A percentile compares a stretch with the other conserved stretches of the same genome.
Evolutionary conservation across 2,888 invertebrate genomes (phyloP).

Genomic region (Nyleta sp.): DNA sequence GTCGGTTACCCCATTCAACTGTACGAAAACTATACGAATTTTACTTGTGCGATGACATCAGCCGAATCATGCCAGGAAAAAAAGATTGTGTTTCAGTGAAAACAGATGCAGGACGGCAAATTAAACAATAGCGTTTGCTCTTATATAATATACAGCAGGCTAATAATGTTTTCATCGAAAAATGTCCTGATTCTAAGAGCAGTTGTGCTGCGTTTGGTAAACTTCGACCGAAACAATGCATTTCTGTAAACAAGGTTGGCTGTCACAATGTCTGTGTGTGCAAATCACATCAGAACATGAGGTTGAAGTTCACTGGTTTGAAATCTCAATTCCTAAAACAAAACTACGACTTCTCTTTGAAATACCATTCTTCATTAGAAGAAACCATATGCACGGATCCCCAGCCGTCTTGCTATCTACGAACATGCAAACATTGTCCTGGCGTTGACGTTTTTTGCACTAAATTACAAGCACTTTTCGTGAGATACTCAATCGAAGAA

Average conservation of each 20-base stretch:
- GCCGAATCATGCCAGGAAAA: constrained; percentile 4
- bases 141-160: not conserved
- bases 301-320: not conserved
- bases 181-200: constrained; percentile 7
- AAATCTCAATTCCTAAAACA: constrained; percentile 1
- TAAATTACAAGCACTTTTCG: constrained; percentile 2
- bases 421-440: constrained; percentile 31
- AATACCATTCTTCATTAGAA: constrained; percentile 9
- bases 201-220: constrained; percentile 13
- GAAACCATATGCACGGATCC: not conserved
- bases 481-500: not conserved
- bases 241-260: constrained; percentile 13
- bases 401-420: constrained; percentile 9
- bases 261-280: constrained; percentile 16
- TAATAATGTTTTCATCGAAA: not conserved
- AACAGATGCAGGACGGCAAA: constrained; percentile 1
- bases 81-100: constrained; percentile 15
- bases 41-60: constrained; percentile 7
- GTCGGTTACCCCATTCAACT: not conserved
- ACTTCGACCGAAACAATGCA: constrained; percentile 17
- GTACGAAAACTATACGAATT: not conserved
- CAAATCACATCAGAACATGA: constrained; percentile 9
- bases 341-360: not conserved
- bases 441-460: constrained; percentile 20
- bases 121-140: constrained; percentile 7